Percentiles rank a stretch among this genome's conserved stretches.
Conservation (phyloP, 2,113 vertebrate genomes). For the Sclerurus mexicanus region DNA sequence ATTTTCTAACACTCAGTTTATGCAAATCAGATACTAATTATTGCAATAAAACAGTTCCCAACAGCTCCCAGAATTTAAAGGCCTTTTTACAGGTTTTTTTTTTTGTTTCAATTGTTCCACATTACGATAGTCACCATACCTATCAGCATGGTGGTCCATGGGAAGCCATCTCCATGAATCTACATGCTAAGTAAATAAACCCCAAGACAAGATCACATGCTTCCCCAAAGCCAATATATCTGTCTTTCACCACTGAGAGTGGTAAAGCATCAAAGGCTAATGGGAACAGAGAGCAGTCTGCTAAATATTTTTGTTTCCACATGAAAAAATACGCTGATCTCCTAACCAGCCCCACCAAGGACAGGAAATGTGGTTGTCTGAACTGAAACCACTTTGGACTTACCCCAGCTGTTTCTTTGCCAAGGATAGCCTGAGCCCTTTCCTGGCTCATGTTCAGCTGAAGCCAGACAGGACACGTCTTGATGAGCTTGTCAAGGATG, state of each 20-base stretch:
- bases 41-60: background rate
- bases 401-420: slow-evolving; percentile 83
- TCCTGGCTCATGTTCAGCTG: slow-evolving; percentile 78
- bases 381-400: slow-evolving; percentile 33
- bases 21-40: background rate
- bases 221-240: background rate
- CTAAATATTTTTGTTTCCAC: slow-evolving; percentile 9
- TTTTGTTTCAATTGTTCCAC: background rate
- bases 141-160: background rate
- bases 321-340: background rate
- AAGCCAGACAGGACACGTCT: slow-evolving; percentile 86
- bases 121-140: background rate
- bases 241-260: background rate
- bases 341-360: background rate
- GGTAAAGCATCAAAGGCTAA: background rate
- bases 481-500: slow-evolving; percentile 83
- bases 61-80: background rate
- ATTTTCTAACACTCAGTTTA: background rate
- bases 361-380: slow-evolving; percentile 4
- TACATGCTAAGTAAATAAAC: background rate
- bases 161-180: background rate
- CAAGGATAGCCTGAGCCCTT: slow-evolving; percentile 71
- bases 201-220: background rate
- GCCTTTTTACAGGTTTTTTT: background rate
- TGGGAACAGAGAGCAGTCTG: background rate